Conservation (phyloP, 2,888 invertebrate species). For the Operophtera brumata region DNA sequence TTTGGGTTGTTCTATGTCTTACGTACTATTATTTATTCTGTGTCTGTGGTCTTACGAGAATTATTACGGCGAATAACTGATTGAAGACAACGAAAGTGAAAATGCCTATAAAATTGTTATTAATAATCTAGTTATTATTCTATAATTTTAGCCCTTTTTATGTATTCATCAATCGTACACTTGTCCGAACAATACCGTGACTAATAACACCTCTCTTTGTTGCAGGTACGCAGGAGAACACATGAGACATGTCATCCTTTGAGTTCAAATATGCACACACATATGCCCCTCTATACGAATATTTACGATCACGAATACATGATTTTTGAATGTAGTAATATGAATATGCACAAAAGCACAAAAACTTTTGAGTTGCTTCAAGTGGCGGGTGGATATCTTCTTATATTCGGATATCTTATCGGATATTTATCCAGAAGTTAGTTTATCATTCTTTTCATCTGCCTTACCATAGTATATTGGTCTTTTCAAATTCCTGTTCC, state of each 20-base stretch:
- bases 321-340: too few species aligned
- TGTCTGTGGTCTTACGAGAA: background rate
- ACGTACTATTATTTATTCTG: too few species aligned
- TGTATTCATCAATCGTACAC: slow-evolving; percentile 36
- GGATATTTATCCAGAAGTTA: background rate
- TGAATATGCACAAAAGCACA: too few species aligned
- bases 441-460: slow-evolving; percentile 40
- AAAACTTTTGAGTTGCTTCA: too few species aligned
- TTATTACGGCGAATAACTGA: background rate
- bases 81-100: slow-evolving; percentile 10
- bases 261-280: too few species aligned
- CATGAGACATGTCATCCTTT: too few species aligned
- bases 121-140: background rate
- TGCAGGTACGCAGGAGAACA: slow-evolving; percentile 65
- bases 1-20: too few species aligned
- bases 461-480: background rate
- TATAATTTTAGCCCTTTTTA: slow-evolving; percentile 2
- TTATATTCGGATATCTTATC: too few species aligned
- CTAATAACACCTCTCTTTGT: slow-evolving; percentile 59
- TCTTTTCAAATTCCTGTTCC: background rate
- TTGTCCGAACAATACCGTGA: slow-evolving; percentile 38
- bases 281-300: too few species aligned
- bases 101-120: background rate
- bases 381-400: too few species aligned
- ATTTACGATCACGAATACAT: too few species aligned